Evolutionary conservation across 2,797 vertebrate species (phyloP).

Genomic region (Pseudochaenichthys georgianus): DNA sequence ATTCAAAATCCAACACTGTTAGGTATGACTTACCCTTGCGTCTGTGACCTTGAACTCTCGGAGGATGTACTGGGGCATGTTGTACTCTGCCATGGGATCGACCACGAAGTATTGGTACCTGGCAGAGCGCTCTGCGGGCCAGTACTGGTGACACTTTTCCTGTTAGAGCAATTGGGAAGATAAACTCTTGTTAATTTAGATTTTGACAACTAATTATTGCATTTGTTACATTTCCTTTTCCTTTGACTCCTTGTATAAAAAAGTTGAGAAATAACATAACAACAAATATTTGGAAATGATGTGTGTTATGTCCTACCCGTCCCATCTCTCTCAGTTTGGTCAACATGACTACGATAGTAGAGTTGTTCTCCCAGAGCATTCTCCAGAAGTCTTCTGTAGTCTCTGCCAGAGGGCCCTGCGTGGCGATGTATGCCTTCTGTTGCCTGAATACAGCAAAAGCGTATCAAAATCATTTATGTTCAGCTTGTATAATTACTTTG

Average conservation of each 20-base stretch:
- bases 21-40: slow-evolving; percentile 89
- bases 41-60: slow-evolving; percentile 98
- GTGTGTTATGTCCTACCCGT: slow-evolving; percentile 83
- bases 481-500: not conserved
- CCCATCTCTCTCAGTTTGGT: slow-evolving; percentile 98
- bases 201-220: not conserved
- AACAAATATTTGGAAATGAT: not conserved
- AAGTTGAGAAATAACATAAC: not conserved
- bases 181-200: not conserved
- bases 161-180: slow-evolving; percentile 60
- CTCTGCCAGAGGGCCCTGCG: slow-evolving; percentile 95
- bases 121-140: slow-evolving; percentile 96
- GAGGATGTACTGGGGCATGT: slow-evolving; percentile 99
- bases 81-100: slow-evolving; percentile 98
- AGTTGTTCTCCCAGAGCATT: slow-evolving; percentile 99
- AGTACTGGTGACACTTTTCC: slow-evolving; percentile 99
- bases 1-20: not conserved
- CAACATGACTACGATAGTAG: slow-evolving; percentile 98
- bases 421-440: slow-evolving; percentile 97
- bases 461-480: slow-evolving; percentile 6
- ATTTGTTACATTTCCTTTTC: not conserved
- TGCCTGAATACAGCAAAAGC: slow-evolving; percentile 82
- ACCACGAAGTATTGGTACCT: slow-evolving; percentile 98
- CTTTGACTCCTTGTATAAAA: not conserved
- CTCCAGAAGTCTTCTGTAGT: slow-evolving; percentile 99